Percentiles rank a stretch among this genome's conserved stretches.
Evolutionary conservation across 2,888 invertebrate species (phyloP).

Genomic region (Drosophila prolongata): DNA sequence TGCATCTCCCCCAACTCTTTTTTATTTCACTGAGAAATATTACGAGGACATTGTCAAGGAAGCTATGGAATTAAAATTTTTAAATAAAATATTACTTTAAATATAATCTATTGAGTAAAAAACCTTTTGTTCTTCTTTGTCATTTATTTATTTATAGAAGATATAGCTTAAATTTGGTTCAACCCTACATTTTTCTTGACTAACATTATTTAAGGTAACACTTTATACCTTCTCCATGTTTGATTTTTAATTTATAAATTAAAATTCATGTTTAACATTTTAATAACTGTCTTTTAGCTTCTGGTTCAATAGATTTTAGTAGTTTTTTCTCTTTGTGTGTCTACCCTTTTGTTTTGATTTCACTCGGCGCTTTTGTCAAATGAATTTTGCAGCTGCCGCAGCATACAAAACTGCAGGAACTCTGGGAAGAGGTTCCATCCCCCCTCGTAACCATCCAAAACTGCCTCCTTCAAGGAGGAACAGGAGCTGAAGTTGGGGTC

Average conservation of each 20-base stretch:
- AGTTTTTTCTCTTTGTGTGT: conserved; percentile 25
- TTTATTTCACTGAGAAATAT: background rate
- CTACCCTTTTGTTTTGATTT: conserved; percentile 43
- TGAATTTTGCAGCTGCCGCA: conserved; percentile 82
- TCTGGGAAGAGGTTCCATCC: background rate
- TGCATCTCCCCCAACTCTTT: conserved; percentile 35
- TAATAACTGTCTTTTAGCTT: no score
- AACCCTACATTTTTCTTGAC: no score
- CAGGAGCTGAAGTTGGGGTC: conserved; percentile 35
- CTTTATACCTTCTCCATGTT: no score
- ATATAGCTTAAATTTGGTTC: no score
- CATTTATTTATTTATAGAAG: no score
- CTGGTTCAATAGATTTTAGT: background rate
- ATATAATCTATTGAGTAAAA: no score
- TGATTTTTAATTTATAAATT: background rate
- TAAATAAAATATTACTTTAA: no score
- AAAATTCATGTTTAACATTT: no score
- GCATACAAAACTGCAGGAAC: conserved; percentile 62
- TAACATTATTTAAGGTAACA: no score
- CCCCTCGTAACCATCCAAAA: conserved; percentile 3
- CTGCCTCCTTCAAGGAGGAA: background rate
- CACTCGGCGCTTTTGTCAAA: conserved; percentile 73
- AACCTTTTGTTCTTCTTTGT: no score
- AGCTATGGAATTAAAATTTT: no score
- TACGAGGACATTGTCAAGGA: no score